Base-by-base conservation (phyloP, 2,797 vertebrate genomes). In the Protonibea diacanthus region DNA sequence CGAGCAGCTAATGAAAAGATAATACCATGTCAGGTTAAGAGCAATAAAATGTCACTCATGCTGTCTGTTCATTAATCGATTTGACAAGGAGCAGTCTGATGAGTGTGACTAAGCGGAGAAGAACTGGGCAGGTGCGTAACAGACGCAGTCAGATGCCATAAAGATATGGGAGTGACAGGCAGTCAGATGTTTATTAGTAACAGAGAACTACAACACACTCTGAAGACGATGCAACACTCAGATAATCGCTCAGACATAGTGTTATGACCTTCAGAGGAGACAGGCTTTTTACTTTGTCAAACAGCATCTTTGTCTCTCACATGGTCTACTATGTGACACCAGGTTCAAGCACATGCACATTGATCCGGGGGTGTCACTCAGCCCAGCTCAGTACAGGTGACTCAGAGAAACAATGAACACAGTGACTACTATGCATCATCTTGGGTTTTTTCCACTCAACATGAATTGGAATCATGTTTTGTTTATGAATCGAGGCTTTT, bases 151-250 rank as follows among this genome's bases (percentile, higher is more conserved):
- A 82, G 88, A 92, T 92, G 82, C 60, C 71, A 20, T n/a, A 5
- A 44, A 80, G 92, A 94, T 92, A 91, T 12, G 62, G 72, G 10
- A 67, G 74, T 72, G 75, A 74, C 85, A 84, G 70, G 62, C 66
- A 40, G 74, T 67, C 71, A 15, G 59, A 62, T 65, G 42, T 23
- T 38, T 78, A 10, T 71, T 11, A 29, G 55, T 42, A 71, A 66
- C 76, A 51, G 68, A 87, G 71, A 79, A 48, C 47, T 23, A 7
- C 64, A 33, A 48, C 33, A 17, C 57, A 38, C 58, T 78, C 21
- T 67, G 33, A 62, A 2, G 40, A 53, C n/a, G 65, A 89, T 87
- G 20, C 49, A 47, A 70, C 69, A 18, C 29, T 5, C 13, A 55
- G 92, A 94, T 93, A 92, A 81, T 23, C 14, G 55, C 15, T 13